Conservation (phyloP, 2,888 invertebrate species). For the Clanis bilineata region DNA sequence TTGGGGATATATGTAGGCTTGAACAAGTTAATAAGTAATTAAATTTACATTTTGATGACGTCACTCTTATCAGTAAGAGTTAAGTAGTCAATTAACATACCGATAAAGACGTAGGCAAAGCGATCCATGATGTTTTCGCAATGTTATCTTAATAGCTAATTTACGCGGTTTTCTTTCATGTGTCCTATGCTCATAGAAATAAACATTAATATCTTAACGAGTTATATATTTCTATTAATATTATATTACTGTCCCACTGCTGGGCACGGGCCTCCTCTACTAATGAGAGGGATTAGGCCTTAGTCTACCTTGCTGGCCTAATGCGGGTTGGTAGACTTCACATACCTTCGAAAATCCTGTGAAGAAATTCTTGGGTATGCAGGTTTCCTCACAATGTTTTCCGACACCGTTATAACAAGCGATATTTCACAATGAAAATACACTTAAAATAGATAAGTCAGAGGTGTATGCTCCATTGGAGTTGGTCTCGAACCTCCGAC, state of each 20-base stretch:
- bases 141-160: neutral
- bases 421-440: no score
- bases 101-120: neutral
- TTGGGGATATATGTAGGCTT: no score
- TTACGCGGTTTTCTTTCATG: neutral
- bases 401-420: neutral
- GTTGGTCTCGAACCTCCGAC: no score
- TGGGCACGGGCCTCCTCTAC: neutral
- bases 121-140: neutral
- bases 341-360: neutral
- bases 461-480: no score
- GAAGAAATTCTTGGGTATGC: neutral
- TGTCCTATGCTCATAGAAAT: neutral
- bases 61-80: slow-evolving; percentile 4
- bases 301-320: neutral
- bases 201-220: neutral
- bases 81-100: slow-evolving; percentile 1
- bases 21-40: no score
- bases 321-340: neutral
- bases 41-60: neutral
- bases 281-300: neutral
- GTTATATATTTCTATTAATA: neutral
- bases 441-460: no score
- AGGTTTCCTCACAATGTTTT: neutral
- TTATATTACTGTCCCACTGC: neutral